Evolutionary conservation across 2,888 invertebrate species (phyloP).

Genomic region (Dermolepida albohirtum): DNA sequence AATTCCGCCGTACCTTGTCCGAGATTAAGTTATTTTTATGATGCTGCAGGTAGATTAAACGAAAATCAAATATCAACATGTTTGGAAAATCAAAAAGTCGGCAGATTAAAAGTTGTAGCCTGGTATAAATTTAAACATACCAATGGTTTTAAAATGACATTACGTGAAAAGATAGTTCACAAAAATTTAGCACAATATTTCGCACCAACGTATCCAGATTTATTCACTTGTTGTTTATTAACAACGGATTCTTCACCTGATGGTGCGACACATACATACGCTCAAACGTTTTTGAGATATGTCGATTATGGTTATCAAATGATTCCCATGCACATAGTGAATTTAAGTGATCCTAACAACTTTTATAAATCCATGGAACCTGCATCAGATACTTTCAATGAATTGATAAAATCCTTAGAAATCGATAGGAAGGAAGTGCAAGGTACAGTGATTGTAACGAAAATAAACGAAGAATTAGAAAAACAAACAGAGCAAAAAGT

Average conservation of each 20-base stretch:
- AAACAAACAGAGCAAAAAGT: conserved; percentile 57
- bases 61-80: conserved; percentile 68
- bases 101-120: conserved; percentile 69
- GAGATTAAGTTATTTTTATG: conserved; percentile 69
- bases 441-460: conserved; percentile 55
- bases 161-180: conserved; percentile 74
- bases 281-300: conserved; percentile 73
- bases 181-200: conserved; percentile 73
- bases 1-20: conserved; percentile 73
- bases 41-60: conserved; percentile 70
- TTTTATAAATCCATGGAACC: conserved; percentile 58
- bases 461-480: conserved; percentile 60
- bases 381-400: conserved; percentile 55
- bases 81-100: conserved; percentile 66
- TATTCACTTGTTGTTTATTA: conserved; percentile 74
- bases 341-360: conserved; percentile 61
- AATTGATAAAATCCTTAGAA: conserved; percentile 55
- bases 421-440: conserved; percentile 53
- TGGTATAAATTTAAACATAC: conserved; percentile 76
- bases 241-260: conserved; percentile 68
- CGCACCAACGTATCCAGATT: conserved; percentile 68
- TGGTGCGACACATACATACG: conserved; percentile 72
- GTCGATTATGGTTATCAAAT: conserved; percentile 69
- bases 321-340: conserved; percentile 67
- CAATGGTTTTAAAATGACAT: conserved; percentile 69